Conservation (phyloP, 2,888 invertebrate genomes). For the Drosophila kambysellisi region DNA sequence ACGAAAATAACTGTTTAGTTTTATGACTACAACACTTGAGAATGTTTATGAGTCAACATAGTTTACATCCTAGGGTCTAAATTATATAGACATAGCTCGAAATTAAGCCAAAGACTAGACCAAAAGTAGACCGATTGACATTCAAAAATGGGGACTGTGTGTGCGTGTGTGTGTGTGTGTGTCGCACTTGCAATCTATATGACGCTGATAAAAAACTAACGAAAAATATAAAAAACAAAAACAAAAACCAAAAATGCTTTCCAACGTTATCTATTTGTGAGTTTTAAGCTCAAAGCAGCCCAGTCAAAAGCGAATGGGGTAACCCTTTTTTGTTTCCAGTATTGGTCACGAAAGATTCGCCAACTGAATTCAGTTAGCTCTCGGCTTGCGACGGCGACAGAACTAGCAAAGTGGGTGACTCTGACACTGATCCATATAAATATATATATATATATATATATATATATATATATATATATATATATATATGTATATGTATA, state of each 20-base stretch:
- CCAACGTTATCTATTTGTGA: slow-evolving; percentile 47
- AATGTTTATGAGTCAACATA: not conserved
- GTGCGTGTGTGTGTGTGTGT: not conserved
- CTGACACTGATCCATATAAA: slow-evolving; percentile 5
- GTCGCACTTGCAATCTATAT: slow-evolving; percentile 6
- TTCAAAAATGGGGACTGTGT: not conserved
- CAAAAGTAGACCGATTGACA: not conserved
- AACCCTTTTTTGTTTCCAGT: slow-evolving; percentile 49
- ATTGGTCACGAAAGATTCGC: slow-evolving; percentile 55
- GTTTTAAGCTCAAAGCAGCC: slow-evolving; percentile 31
- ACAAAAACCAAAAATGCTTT: slow-evolving; percentile 41
- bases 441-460: not conserved
- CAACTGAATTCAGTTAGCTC: slow-evolving; percentile 66
- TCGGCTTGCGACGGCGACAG: slow-evolving; percentile 51
- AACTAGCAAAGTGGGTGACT: slow-evolving; percentile 39
- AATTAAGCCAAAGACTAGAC: not conserved
- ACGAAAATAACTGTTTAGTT: not conserved
- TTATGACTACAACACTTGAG: not conserved
- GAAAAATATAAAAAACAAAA: slow-evolving; percentile 31
- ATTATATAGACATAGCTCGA: not conserved
- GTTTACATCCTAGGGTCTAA: not conserved
- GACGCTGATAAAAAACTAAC: slow-evolving; percentile 26
- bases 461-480: slow-evolving; percentile 6
- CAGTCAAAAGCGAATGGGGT: slow-evolving; percentile 11
- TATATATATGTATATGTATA: not conserved